These are phyloP conservation scores for Brevimyrus niger DNA, from an alignment of 2,113 vertebrate species.

Conservation along the genomic window DNA sequence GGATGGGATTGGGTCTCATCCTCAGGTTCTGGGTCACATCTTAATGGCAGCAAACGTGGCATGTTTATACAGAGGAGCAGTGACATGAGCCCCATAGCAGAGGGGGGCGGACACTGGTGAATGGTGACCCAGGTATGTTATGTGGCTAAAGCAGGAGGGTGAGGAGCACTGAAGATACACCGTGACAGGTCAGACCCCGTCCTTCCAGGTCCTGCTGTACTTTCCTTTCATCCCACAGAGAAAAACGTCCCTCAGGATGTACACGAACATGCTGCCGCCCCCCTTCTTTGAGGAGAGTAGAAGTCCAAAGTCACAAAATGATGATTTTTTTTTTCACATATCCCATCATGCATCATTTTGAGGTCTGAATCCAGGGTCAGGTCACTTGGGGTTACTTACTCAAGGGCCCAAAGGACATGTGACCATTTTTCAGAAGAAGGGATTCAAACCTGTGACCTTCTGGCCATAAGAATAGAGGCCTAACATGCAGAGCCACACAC, in stretches of 20 bases:
- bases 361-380: not conserved
- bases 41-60: not conserved
- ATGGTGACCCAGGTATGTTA: constrained; percentile 37
- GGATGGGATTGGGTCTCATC: not conserved
- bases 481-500: not conserved
- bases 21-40: not conserved
- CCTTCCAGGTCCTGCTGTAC: not conserved
- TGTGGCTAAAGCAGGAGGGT: constrained; percentile 21
- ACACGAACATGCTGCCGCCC: no score
- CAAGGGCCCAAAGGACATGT: not conserved
- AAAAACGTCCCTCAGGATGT: no score
- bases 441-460: not conserved
- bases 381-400: not conserved
- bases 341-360: not conserved
- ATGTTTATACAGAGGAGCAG: not conserved
- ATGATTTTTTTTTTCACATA: no score
- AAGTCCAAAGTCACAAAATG: no score
- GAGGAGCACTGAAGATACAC: not conserved
- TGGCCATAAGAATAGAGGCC: not conserved
- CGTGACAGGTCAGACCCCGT: not conserved
- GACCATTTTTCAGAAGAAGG: not conserved
- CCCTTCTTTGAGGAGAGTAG: no score
- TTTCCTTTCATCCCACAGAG: not conserved
- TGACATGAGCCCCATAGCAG: constrained; percentile 30
- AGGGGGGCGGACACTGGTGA: constrained; percentile 32